Percentiles rank a stretch among this genome's conserved stretches.
These are phyloP conservation scores for Porites lobata DNA, from an alignment of 92 coral and sea anemone genomes.

Conservation along the genomic window DNA sequence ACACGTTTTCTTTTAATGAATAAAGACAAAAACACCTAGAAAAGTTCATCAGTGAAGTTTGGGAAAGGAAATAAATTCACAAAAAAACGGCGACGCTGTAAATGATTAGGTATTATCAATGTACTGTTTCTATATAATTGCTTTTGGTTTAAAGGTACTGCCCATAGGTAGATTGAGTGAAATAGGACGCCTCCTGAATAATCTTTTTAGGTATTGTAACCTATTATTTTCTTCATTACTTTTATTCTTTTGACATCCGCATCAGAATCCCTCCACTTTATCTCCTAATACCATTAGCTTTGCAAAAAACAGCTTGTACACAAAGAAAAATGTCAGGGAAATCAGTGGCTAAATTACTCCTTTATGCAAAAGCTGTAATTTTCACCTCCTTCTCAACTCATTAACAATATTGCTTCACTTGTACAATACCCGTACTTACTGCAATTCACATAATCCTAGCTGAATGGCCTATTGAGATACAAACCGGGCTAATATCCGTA, in stretches of 20 bases:
- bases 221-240: conserved; percentile 8
- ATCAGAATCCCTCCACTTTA: conserved; percentile 14
- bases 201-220: conserved; percentile 10
- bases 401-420: conserved; percentile 36
- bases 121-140: background rate
- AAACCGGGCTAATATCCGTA: conserved; percentile 18
- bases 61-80: background rate
- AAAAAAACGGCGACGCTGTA: background rate
- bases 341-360: conserved; percentile 42
- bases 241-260: conserved; percentile 10
- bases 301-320: conserved; percentile 34
- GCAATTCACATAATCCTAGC: background rate
- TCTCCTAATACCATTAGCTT: conserved; percentile 15
- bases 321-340: conserved; percentile 22
- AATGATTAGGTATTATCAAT: background rate
- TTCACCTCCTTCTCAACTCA: conserved; percentile 36
- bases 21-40: background rate
- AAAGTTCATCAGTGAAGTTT: background rate
- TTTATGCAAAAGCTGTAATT: conserved; percentile 68
- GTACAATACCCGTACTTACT: conserved; percentile 17
- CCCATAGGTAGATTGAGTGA: conserved; percentile 19
- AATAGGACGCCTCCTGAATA: conserved; percentile 8
- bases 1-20: background rate
- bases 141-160: conserved; percentile 16
- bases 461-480: conserved; percentile 21